Evolutionary conservation across 2,888 invertebrate species (phyloP).

Genomic region (Eupithecia tripunctaria): DNA sequence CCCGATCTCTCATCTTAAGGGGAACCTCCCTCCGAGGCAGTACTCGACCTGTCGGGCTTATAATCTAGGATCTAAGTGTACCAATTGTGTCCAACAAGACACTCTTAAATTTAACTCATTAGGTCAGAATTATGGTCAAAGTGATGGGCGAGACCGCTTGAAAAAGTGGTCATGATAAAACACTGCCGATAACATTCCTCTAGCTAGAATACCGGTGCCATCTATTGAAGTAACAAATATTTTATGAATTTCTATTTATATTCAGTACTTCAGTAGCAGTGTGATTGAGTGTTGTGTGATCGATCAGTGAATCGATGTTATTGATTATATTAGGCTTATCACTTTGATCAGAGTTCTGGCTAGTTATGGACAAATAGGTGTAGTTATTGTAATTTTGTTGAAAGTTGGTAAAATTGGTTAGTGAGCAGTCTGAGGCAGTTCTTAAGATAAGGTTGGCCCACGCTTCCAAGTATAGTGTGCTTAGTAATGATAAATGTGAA

Average conservation of each 20-base stretch:
- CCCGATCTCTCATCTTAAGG: constrained; percentile 25
- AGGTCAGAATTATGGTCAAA: constrained; percentile 71
- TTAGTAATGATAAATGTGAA: constrained; percentile 15
- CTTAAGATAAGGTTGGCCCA: constrained; percentile 43
- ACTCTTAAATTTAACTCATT: constrained; percentile 44
- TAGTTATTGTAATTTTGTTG: constrained; percentile 41
- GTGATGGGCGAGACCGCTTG: constrained; percentile 56
- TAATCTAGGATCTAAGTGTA: constrained; percentile 74
- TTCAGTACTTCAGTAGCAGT: constrained; percentile 37
- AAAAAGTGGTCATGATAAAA: constrained; percentile 44
- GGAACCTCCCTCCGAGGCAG: constrained; percentile 23
- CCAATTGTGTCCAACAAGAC: constrained; percentile 57
- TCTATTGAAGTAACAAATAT: constrained; percentile 55
- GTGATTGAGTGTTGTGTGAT: constrained; percentile 25
- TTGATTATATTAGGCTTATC: constrained; percentile 31
- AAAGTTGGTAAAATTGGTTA: constrained; percentile 51
- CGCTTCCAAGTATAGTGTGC: constrained; percentile 50
- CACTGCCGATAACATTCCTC: constrained; percentile 80
- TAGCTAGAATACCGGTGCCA: constrained; percentile 60
- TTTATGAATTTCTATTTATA: constrained; percentile 54
- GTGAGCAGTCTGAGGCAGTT: constrained; percentile 43
- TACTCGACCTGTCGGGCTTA: constrained; percentile 57
- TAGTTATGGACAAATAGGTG: constrained; percentile 39
- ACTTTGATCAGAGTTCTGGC: constrained; percentile 71
- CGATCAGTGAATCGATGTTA: constrained; percentile 9